These are phyloP conservation scores for Allolobophora icterica DNA, from an alignment of 2,888 invertebrate species.

Conservation along the genomic window DNA sequence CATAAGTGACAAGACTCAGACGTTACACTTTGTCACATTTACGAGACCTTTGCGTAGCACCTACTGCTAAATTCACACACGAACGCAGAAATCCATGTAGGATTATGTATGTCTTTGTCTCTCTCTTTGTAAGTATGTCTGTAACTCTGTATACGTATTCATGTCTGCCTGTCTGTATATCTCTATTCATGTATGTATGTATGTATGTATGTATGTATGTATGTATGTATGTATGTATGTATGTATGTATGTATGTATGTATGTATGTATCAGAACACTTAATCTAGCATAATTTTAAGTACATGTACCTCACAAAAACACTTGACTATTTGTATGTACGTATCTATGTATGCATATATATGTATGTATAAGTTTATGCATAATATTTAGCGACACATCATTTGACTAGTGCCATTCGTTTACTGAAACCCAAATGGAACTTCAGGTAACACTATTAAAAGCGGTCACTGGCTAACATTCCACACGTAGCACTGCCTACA, in stretches of 20 bases:
- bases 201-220: constrained; percentile 30
- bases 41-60: not conserved
- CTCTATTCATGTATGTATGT: constrained; percentile 32
- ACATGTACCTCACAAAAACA: too few relatives aligned
- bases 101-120: not conserved
- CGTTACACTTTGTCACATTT: not conserved
- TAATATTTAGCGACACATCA: too few relatives aligned
- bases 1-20: not conserved
- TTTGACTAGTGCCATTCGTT: too few relatives aligned
- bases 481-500: too few relatives aligned
- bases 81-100: not conserved
- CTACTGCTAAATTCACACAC: not conserved
- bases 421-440: too few relatives aligned
- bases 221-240: constrained; percentile 27
- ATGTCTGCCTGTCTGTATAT: constrained; percentile 32
- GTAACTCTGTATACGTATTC: not conserved
- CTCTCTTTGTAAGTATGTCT: not conserved
- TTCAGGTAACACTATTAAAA: too few relatives aligned
- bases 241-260: constrained; percentile 33
- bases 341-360: not conserved
- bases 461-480: too few relatives aligned
- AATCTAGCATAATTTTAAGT: too few relatives aligned
- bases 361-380: not conserved
- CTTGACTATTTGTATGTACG: not conserved
- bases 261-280: constrained; percentile 18